phyloP scores from a whole-genome alignment of 2,797 vertebrate genomes.

The Girardinus metallicus region DNA sequence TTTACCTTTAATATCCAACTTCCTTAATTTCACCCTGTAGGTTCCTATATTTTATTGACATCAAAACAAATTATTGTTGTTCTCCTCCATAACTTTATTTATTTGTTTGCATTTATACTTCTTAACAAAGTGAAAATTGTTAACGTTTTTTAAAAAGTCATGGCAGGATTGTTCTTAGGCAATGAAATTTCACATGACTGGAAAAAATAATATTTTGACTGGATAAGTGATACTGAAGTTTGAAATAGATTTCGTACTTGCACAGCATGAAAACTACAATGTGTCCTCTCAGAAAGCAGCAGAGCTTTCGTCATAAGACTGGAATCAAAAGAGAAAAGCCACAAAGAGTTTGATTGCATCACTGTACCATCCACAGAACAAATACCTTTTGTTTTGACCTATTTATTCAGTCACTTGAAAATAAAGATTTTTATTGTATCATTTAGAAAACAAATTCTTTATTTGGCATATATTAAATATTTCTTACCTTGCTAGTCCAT shows the following conservation, averaged over 20 bases:
- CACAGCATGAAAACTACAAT: background rate
- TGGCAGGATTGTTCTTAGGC: background rate
- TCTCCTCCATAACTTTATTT: background rate
- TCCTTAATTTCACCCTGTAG: constrained; percentile 10
- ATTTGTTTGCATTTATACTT: background rate
- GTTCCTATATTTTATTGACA: constrained; percentile 28
- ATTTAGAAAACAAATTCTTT: background rate
- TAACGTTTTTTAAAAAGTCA: background rate
- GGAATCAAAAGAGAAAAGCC: background rate
- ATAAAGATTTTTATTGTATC: background rate
- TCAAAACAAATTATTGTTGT: background rate
- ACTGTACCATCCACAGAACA: background rate
- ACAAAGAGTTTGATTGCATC: background rate
- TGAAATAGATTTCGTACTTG: background rate
- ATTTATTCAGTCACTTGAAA: background rate
- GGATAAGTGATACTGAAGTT: background rate
- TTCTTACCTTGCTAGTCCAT: background rate
- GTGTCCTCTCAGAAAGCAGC: background rate
- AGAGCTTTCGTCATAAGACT: background rate
- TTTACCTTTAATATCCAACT: constrained; percentile 21
- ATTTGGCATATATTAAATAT: background rate
- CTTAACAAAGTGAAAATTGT: background rate
- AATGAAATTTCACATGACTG: background rate
- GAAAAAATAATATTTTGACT: background rate
- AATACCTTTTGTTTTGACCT: background rate